phyloP scores from a whole-genome alignment of 2,797 vertebrate genomes.

The Pelochelys cantorii region DNA sequence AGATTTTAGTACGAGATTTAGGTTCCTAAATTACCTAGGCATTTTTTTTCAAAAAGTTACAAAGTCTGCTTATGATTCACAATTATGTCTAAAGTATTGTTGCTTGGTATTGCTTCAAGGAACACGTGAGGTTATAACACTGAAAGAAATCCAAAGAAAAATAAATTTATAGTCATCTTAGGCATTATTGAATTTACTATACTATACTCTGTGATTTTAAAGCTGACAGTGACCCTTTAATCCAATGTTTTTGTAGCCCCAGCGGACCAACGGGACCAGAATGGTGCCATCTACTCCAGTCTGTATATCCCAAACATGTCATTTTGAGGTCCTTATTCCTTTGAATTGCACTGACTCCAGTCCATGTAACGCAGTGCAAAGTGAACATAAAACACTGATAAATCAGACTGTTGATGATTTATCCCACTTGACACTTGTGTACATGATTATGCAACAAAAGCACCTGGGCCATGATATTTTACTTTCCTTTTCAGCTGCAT shows the following conservation, averaged over 20 bases:
- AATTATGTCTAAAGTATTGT: not conserved
- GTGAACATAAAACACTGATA: not conserved
- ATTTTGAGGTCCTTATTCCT: not conserved
- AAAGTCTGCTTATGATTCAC: not conserved
- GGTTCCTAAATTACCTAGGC: not conserved
- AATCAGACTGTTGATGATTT: not conserved
- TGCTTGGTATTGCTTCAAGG: not conserved
- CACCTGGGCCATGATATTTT: not conserved
- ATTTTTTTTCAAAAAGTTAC: not conserved
- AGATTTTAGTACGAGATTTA: not conserved
- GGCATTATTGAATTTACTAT: not conserved
- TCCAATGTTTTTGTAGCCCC: not conserved
- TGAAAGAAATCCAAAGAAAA: constrained; percentile 5
- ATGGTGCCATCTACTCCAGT: not conserved
- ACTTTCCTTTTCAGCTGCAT: not conserved
- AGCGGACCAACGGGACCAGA: not conserved
- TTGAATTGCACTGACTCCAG: not conserved
- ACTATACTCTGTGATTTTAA: not conserved
- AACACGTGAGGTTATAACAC: not conserved
- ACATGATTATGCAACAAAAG: not conserved
- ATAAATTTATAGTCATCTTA: not conserved
- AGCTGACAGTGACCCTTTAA: not conserved
- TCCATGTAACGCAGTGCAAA: not conserved
- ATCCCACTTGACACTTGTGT: not conserved
- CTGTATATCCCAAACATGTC: not conserved